Percentiles rank a stretch among this genome's conserved stretches.
phyloP scores from a whole-genome alignment of 2,797 vertebrate genomes.

The Alosa sapidissima region DNA sequence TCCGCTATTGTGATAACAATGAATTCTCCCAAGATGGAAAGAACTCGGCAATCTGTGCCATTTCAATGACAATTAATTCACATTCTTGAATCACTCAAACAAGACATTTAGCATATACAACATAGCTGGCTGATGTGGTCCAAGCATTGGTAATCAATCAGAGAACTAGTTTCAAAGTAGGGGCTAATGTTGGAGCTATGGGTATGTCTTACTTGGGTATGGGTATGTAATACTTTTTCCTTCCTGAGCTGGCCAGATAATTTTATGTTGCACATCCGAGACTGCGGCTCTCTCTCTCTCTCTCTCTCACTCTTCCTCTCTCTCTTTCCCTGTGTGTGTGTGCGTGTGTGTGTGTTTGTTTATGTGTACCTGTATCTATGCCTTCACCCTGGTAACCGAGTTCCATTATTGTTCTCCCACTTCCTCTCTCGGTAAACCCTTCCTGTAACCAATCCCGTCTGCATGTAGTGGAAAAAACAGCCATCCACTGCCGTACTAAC shows the following conservation, averaged over 20 bases:
- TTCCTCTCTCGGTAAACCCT: conserved; percentile 59
- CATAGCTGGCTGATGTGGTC: neutral
- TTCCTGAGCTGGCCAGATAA: neutral
- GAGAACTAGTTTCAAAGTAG: neutral
- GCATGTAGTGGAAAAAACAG: conserved; percentile 31
- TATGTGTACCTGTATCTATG: neutral
- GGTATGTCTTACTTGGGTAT: neutral
- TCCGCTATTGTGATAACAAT: neutral
- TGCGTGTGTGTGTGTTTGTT: conserved; percentile 15
- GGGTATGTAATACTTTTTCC: neutral
- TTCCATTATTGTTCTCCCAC: conserved; percentile 67
- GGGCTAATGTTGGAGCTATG: neutral
- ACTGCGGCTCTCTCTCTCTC: no score
- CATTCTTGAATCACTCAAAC: neutral
- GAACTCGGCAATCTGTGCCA: neutral
- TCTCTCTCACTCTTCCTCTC: neutral
- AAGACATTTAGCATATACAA: neutral
- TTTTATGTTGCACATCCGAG: neutral
- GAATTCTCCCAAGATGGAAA: neutral
- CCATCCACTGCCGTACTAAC: conserved; percentile 4
- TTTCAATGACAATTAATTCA: neutral
- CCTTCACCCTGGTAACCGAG: conserved; percentile 41
- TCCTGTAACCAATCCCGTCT: conserved; percentile 61
- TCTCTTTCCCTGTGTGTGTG: neutral
- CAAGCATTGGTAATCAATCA: neutral